Evolutionary conservation across 2,797 vertebrate species (phyloP).

Genomic region (Brachyrhaphis roseni): DNA sequence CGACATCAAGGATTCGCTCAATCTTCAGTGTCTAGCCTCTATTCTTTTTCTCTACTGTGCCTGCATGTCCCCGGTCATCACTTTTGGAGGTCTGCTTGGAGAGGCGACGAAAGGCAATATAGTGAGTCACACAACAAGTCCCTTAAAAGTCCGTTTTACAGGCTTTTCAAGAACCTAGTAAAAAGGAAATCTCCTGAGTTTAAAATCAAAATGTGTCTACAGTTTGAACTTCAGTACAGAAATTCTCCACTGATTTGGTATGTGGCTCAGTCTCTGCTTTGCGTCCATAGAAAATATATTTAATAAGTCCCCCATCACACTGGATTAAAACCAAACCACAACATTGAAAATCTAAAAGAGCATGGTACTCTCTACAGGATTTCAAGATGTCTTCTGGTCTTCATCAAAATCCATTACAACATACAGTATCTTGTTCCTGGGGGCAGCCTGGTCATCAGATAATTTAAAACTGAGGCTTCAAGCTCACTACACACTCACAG

Average conservation of each 20-base stretch:
- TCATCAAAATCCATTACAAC: background rate
- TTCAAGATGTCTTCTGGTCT: background rate
- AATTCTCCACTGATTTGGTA: background rate
- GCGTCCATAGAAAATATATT: background rate
- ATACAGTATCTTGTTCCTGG: background rate
- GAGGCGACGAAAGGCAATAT: constrained; percentile 97
- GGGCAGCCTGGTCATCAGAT: background rate
- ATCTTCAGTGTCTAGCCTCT: constrained; percentile 96
- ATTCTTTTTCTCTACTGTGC: constrained; percentile 98
- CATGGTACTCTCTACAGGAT: background rate
- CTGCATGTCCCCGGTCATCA: constrained; percentile 99
- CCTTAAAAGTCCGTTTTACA: constrained; percentile 15
- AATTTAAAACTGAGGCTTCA: background rate
- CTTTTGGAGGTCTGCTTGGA: constrained; percentile 96
- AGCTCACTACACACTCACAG: background rate
- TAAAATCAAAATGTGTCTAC: background rate
- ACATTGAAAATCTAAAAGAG: background rate
- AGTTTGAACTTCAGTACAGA: background rate
- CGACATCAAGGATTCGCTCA: constrained; percentile 94
- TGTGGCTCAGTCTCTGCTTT: background rate
- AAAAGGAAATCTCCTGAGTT: background rate
- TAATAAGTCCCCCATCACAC: background rate
- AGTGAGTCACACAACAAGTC: constrained; percentile 84
- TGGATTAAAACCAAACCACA: background rate
- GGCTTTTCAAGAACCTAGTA: constrained; percentile 8